Evolutionary conservation across 2,888 invertebrate genomes (phyloP), one percentile per base, ranked within the genome.

Genomic region (Tenthredo distinguenda): DNA sequence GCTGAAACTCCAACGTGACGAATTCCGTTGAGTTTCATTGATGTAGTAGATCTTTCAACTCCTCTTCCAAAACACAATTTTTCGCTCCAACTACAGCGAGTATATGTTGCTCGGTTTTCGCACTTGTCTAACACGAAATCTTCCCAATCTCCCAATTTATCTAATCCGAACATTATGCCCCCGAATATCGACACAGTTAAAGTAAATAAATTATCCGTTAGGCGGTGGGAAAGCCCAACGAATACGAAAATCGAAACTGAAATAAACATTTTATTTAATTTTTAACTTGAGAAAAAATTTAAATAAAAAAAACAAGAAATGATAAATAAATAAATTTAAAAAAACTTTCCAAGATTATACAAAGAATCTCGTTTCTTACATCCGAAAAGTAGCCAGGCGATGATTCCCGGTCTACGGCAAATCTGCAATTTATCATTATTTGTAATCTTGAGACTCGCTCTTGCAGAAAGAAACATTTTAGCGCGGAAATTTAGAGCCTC

Each of bases 81-180:
- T 4, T 91, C 91, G 65, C 84, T 88, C 91, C 91, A 91, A 37
- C 85, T 86, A 26, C 86, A 89, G 68, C 87, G 90, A 3, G 85
- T 86, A 7, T 90, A 55, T 12, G 88, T 87, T 3, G 89, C 91
- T 47, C 85, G 87, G 62, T 91, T 90, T 31, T 87, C 84, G 7
- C 86, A 71, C 84, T 88, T 90, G 65, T 91, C 90, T 58, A 91
- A 85, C 65, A 89, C 71, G 12, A 91, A 82, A 68, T 91, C 90
- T 83, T 91, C 90, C 90, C 91, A 90, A 84, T 89, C 90, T 50
- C 91, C 91, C 18, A 91, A 84, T 10, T 86, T 84, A 21, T 91
- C 91, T 34, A 91, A 68, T 26, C 87, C 88, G 65, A 91, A 91
- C 81, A 90, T 89, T 9, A 91, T 89, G 37, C 88, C 88, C 0